Percentiles rank a stretch among this genome's conserved stretches.
These are phyloP conservation scores for Drosophila truncata DNA, from an alignment of 1,140 invertebrate species.

Conservation along the genomic window DNA sequence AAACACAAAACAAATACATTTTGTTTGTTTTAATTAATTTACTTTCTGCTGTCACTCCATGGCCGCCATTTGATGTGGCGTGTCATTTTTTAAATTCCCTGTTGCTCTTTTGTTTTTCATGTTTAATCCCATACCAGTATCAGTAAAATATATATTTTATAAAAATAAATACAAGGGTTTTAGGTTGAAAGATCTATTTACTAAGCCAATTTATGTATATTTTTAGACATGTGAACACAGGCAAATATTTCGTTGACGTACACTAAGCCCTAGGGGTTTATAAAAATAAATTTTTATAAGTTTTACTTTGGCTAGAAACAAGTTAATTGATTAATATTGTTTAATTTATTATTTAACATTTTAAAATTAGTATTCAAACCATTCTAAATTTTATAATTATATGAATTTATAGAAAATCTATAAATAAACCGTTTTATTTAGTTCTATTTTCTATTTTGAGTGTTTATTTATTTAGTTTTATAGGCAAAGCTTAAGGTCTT, in stretches of 20 bases:
- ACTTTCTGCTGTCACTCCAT: constrained; percentile 5
- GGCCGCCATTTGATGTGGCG: neutral
- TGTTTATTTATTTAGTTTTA: neutral
- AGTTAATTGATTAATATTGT: too few species aligned
- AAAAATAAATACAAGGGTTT: neutral
- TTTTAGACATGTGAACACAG: neutral
- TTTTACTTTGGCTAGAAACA: neutral
- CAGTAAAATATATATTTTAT: neutral
- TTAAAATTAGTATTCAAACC: neutral
- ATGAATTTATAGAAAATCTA: too few species aligned
- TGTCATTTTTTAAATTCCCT: neutral
- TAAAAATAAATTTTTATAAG: neutral
- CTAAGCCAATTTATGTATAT: constrained; percentile 6
- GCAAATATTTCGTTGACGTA: neutral
- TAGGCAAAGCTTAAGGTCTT: neutral
- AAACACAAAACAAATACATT: constrained; percentile 16
- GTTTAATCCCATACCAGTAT: neutral
- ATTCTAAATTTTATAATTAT: neutral
- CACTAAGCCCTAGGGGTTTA: neutral
- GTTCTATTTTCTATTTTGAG: neutral
- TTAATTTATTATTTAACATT: too few species aligned
- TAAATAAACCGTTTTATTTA: neutral
- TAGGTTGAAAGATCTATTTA: neutral
- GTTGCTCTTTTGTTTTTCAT: neutral
- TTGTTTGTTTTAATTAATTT: constrained; percentile 41